phyloP scores from a whole-genome alignment of 2,888 invertebrate genomes.

The Ophion slaviceki region DNA sequence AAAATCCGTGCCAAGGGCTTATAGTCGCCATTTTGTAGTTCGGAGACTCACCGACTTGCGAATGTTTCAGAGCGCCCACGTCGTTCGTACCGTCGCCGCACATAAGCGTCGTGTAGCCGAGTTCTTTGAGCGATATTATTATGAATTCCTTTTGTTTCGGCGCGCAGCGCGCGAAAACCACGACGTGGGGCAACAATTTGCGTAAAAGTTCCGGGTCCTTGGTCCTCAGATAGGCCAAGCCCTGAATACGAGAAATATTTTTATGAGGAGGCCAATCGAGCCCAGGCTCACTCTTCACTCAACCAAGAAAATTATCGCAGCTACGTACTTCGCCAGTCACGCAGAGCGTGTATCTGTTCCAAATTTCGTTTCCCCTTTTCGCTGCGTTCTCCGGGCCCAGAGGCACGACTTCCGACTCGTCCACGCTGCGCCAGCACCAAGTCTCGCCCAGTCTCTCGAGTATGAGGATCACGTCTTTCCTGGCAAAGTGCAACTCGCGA shows the following conservation, averaged over 20 bases:
- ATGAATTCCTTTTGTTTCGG: conserved; percentile 99
- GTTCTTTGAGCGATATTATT: conserved; percentile 93
- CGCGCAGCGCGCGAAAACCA: conserved; percentile 98
- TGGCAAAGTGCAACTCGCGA: conserved; percentile 94
- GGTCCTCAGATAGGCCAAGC: conserved; percentile 89
- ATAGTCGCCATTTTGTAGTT: not conserved
- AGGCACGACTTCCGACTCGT: conserved; percentile 86
- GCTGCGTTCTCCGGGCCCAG: conserved; percentile 84
- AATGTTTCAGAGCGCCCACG: conserved; percentile 99
- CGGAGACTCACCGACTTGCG: conserved; percentile 90
- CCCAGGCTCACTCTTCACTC: too few species aligned
- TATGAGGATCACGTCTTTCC: conserved; percentile 88
- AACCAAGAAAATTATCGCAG: not conserved
- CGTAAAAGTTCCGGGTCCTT: conserved; percentile 87
- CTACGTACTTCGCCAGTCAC: conserved; percentile 93
- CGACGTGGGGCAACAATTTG: conserved; percentile 92
- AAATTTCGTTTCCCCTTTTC: conserved; percentile 85
- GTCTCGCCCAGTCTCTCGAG: conserved; percentile 83
- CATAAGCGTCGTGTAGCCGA: conserved; percentile 97
- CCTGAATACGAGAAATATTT: conserved; percentile 81
- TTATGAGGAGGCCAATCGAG: too few species aligned
- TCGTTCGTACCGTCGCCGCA: conserved; percentile 99
- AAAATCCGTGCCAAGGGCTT: too few species aligned
- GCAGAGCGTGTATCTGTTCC: conserved; percentile 94
- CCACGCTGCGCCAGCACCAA: conserved; percentile 93